Percentiles rank a stretch among this genome's conserved stretches.
phyloP scores from a whole-genome alignment of 2,797 vertebrate genomes.

The Typhlichthys subterraneus region DNA sequence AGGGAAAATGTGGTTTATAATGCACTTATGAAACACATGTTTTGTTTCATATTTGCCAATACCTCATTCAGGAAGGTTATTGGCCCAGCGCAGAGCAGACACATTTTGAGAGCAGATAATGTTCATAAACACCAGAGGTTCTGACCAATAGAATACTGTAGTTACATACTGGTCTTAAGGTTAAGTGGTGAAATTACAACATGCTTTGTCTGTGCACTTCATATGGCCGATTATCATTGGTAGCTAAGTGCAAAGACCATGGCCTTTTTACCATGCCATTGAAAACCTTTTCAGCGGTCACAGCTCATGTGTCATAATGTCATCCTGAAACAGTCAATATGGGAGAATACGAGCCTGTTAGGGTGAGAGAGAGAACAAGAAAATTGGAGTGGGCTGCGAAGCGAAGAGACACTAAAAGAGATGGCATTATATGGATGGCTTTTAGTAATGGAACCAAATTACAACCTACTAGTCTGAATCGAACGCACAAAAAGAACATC shows the following conservation, averaged over 20 bases:
- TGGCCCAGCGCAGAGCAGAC: conserved; percentile 1
- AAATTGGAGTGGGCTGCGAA: conserved; percentile 3
- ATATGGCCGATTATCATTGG: conserved; percentile 47
- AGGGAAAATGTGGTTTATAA: neutral
- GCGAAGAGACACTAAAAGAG: conserved; percentile 9
- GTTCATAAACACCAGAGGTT: conserved; percentile 22
- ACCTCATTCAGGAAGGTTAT: neutral
- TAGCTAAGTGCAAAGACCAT: conserved; percentile 50
- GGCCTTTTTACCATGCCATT: conserved; percentile 11
- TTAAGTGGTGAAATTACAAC: conserved; percentile 42
- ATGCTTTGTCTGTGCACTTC: conserved; percentile 37
- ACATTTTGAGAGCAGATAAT: conserved; percentile 7
- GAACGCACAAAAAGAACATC: conserved; percentile 37
- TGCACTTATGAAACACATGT: conserved; percentile 12
- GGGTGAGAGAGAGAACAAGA: conserved; percentile 18
- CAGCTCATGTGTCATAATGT: conserved; percentile 16
- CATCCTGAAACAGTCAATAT: conserved; percentile 39
- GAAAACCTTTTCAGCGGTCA: conserved; percentile 35
- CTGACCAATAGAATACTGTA: conserved; percentile 8
- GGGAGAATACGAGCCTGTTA: conserved; percentile 19
- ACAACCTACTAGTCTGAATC: conserved; percentile 29
- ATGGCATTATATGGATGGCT: conserved; percentile 21
- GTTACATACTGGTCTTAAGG: conserved; percentile 16
- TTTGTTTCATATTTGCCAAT: neutral
- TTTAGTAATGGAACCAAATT: conserved; percentile 49